Conservation (phyloP, 2,888 invertebrate species). For the Copidosoma aretas region DNA sequence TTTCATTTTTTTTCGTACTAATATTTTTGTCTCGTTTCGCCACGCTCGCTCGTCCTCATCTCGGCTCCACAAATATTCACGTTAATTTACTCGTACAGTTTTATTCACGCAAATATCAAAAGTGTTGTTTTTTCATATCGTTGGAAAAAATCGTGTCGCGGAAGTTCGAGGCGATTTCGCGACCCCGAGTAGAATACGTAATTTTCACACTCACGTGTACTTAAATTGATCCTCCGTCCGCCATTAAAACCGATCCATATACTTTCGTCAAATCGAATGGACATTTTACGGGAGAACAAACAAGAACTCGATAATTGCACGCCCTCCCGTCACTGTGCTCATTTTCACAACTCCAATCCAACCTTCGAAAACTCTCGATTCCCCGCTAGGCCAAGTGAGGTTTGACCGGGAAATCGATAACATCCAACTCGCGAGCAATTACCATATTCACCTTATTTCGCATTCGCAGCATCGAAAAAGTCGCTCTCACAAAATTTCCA, state of each 20-base stretch:
- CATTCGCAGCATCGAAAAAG: constrained; percentile 31
- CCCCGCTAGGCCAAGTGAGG: constrained; percentile 51
- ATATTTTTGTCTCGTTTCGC: constrained; percentile 21
- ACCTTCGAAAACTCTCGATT: constrained; percentile 24
- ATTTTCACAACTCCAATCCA: constrained; percentile 11
- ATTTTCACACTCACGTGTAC: constrained; percentile 33
- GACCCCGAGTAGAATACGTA: neutral
- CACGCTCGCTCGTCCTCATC: no score
- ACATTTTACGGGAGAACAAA: constrained; percentile 15
- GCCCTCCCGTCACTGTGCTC: neutral
- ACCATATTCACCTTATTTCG: no score
- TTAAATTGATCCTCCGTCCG: constrained; percentile 11
- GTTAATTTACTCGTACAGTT: neutral
- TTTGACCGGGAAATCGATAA: constrained; percentile 23
- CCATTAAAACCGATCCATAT: constrained; percentile 9
- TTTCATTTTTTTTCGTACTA: constrained; percentile 19
- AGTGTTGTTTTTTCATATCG: constrained; percentile 22
- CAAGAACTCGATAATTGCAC: constrained; percentile 6
- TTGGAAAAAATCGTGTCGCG: constrained; percentile 26
- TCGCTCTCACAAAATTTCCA: constrained; percentile 23
- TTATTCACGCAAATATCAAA: constrained; percentile 29
- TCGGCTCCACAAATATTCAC: neutral
- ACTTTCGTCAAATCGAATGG: constrained; percentile 7
- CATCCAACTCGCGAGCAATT: no score
- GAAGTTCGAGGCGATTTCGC: constrained; percentile 14